Base-by-base conservation (phyloP, 30 jellyfish, hydroid and myxozoan species). In the Chironex yamaguchii region DNA sequence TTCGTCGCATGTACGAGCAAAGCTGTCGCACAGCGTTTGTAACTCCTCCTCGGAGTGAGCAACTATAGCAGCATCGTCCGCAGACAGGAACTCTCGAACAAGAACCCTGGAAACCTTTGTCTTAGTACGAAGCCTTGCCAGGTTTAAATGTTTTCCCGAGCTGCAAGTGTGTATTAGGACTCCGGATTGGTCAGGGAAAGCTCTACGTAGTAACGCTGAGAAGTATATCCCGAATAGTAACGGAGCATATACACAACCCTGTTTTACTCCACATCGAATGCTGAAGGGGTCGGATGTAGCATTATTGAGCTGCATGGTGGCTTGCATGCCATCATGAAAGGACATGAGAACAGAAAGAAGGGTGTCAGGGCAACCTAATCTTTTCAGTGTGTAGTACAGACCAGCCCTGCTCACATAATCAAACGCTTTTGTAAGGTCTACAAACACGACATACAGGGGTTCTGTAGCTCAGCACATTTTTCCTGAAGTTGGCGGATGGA, bases 161-260 rank as follows among this genome's bases (percentile, higher is more conserved):
- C 63, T 21, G 24, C 62, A 21, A 4, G 67, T 6, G 62, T 29
- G 79, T 6, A 66, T 3, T 21, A 21, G 29, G 14, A 66, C 62
- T 3, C 65, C 67, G 21, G 71, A 54, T 9, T 54, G 22, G 71
- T 54, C 22, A n/a, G n/a, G n/a, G 23, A 54, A 54, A n/a, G 71
- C 71, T 27, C 25, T n/a, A 3, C 4, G 3, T n/a, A 54, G 71
- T 3, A 54, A 32, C 71, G 25, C 11, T 4, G 71, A 54, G 71
- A 54, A 54, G n/a, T n/a, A n/a, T n/a, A n/a, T n/a, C n/a, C n/a
- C n/a, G n/a, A 48, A n/a, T 48, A 66, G 79, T 66, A 62, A 21
- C 4, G 63, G 79, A 33, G 65, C 79, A 17, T 21, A 62, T 25
- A 27, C 79, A 33, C 64, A 20, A 3, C 79, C 79, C 79, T 66